Percentiles rank a stretch among this genome's conserved stretches.
phyloP scores from a whole-genome alignment of 2,113 vertebrate genomes.

The Prinia subflava region DNA sequence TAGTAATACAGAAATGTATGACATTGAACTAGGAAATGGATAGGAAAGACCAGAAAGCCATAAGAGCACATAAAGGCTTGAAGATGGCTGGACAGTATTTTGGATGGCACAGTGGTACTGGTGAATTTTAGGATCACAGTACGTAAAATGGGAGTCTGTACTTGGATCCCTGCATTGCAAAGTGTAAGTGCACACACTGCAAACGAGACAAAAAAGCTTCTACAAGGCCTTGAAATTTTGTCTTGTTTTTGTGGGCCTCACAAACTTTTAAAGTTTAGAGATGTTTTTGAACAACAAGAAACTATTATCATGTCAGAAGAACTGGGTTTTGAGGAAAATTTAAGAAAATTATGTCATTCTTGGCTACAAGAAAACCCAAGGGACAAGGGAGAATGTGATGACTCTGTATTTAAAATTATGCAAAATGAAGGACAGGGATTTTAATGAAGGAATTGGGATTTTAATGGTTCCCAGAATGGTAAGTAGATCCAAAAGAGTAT shows the following conservation, averaged over 20 bases:
- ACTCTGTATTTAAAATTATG: background rate
- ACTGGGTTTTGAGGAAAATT: background rate
- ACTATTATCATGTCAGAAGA: background rate
- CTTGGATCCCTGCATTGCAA: background rate
- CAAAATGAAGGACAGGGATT: background rate
- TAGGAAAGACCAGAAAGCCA: background rate
- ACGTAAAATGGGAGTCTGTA: background rate
- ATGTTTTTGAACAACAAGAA: background rate
- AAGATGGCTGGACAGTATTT: background rate
- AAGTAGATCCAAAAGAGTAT: background rate
- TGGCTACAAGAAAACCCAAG: background rate
- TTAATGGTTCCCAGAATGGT: background rate
- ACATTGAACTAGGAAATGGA: background rate
- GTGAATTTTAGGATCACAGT: background rate
- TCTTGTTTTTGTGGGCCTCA: background rate
- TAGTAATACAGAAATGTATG: background rate
- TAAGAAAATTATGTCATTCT: background rate
- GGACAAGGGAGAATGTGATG: background rate
- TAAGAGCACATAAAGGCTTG: background rate
- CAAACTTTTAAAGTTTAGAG: background rate
- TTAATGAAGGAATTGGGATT: background rate
- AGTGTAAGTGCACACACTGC: background rate
- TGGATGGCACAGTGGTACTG: background rate
- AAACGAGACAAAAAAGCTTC: background rate
- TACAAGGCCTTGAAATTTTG: background rate